Base-by-base conservation (phyloP, 2,113 vertebrate genomes). In the Macquaria australasica region DNA sequence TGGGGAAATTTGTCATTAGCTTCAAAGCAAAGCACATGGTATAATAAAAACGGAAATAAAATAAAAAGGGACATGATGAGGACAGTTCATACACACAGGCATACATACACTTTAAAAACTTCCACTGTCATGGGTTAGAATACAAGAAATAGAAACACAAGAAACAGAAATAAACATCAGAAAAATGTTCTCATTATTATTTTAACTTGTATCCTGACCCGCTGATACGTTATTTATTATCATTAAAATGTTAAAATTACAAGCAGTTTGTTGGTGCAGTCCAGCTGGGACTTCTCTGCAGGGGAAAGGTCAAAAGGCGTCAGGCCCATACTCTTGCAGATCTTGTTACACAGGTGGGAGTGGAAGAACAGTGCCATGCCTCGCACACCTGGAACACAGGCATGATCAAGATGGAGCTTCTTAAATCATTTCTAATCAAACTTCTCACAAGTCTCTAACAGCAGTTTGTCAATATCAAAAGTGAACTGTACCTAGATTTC, bases 361-460 rank as follows among this genome's bases (percentile, higher is more conserved):
- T 97, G 96, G 92, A 99, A 99, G 94, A 99, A 99, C 66, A 99
- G 95, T 1, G 98, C 98, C 98, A 99, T 99, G 45, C 98, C 98
- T 28, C 98, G 97, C 67, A 99, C 97, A 93, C 98, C 98, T 99
- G 87, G 5, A 87, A 90, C 41, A 92, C 51, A 88, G 0, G 28
- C 18, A 59, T 2, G 74, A 69, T 70, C 9, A 74, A 0, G 48
- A 18, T 20, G 50, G 5, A 75, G 48, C 15, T 25, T 5, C 20
- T n/a, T 20, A 9, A 20, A 45, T 64, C 0, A 51, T 31, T 50
- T 59, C 41, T 5, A 21, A 45, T 50, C 21, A 23, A 39, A 59
- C 18, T 5, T 70, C 31, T 50, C 16, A 28, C 11, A 48, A 12
- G 50, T 3, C 28, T 31, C 8, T 1, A 73, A 56, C 72, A 66